phyloP scores from a whole-genome alignment of 1,140 invertebrate species.

The Megathymus violae region DNA sequence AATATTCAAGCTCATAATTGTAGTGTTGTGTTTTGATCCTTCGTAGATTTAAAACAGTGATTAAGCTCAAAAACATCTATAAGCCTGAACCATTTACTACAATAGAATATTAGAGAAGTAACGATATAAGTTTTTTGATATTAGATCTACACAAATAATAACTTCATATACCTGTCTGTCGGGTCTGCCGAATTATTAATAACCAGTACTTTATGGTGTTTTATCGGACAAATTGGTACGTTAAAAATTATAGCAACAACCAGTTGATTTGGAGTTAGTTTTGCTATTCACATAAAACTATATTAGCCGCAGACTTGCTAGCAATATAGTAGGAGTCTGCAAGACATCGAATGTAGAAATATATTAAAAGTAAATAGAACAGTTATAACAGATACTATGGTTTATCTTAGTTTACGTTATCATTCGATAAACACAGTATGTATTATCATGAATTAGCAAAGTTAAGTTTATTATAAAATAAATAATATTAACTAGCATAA shows the following conservation, averaged over 20 bases:
- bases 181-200: slow-evolving; percentile 75
- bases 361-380: slow-evolving; percentile 41
- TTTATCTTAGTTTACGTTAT: slow-evolving; percentile 20
- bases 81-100: slow-evolving; percentile 21
- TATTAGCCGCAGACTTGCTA: slow-evolving; percentile 64
- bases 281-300: slow-evolving; percentile 76
- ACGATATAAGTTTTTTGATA: slow-evolving; percentile 29
- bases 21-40: neutral
- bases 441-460: slow-evolving; percentile 48
- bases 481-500: slow-evolving; percentile 12
- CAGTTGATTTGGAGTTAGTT: slow-evolving; percentile 82
- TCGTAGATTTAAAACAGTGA: slow-evolving; percentile 4
- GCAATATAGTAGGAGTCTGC: slow-evolving; percentile 70
- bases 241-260: slow-evolving; percentile 74
- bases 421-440: slow-evolving; percentile 18
- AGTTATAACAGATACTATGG: slow-evolving; percentile 39
- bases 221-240: slow-evolving; percentile 82
- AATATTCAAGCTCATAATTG: slow-evolving; percentile 5
- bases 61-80: slow-evolving; percentile 13
- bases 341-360: slow-evolving; percentile 45
- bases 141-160: slow-evolving; percentile 50
- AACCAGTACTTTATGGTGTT: slow-evolving; percentile 81
- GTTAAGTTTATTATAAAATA: slow-evolving; percentile 43
- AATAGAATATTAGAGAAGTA: slow-evolving; percentile 5
- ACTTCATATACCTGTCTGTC: slow-evolving; percentile 49